phyloP scores from a whole-genome alignment of 1,140 invertebrate genomes.

The Drosophila seguyi region DNA sequence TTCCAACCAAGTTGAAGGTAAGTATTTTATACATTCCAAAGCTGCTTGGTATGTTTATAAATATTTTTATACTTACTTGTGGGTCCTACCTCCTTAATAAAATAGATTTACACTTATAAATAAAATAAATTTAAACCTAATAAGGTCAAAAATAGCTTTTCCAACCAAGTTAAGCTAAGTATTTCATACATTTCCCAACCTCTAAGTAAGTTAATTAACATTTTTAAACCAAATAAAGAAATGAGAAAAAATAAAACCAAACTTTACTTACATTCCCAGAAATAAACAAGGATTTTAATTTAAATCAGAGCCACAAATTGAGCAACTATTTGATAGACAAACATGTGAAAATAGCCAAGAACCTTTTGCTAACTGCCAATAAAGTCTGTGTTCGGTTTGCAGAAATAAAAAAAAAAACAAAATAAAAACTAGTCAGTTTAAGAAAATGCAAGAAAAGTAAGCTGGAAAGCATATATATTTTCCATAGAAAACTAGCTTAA shows the following conservation, averaged over 20 bases:
- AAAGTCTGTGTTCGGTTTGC: not conserved
- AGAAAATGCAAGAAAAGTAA: not conserved
- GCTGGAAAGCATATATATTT: not conserved
- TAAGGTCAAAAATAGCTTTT: no score
- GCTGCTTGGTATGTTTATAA: no score
- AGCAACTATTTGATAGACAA: constrained; percentile 2
- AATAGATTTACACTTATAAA: no score
- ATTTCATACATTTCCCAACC: not conserved
- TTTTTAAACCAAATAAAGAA: not conserved
- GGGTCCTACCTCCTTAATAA: no score
- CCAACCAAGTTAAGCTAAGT: no score
- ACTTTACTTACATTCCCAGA: not conserved
- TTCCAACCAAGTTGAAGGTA: no score
- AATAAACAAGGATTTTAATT: not conserved
- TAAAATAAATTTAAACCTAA: no score
- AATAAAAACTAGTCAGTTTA: not conserved
- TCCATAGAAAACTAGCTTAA: not conserved
- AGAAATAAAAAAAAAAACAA: no score
- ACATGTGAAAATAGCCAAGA: not conserved
- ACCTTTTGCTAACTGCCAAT: not conserved
- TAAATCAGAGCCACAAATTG: not conserved
- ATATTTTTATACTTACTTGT: no score
- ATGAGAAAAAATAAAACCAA: no score
- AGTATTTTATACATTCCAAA: no score
- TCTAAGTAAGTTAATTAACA: not conserved